A percentile compares a stretch with the other conserved stretches of the same genome.
These are phyloP conservation scores for Spinus olivaceus DNA, from an alignment of 2,797 vertebrate genomes.

Conservation along the genomic window DNA sequence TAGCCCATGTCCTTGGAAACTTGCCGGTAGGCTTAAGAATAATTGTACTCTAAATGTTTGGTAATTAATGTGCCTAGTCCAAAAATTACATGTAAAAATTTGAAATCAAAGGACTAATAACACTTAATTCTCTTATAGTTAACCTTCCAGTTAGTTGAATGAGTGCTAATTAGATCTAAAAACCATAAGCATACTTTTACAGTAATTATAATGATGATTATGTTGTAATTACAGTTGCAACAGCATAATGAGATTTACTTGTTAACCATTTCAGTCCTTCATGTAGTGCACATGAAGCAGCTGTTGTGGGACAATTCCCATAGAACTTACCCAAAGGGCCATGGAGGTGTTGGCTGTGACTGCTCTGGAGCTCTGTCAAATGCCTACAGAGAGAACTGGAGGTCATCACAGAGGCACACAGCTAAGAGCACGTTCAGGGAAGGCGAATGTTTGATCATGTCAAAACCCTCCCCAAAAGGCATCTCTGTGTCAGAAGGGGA, in stretches of 20 bases:
- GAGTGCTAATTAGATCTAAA: slow-evolving; percentile 55
- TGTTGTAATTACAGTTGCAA: slow-evolving; percentile 42
- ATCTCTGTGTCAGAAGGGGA: neutral
- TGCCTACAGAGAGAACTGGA: neutral
- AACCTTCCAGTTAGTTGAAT: slow-evolving; percentile 54
- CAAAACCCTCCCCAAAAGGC: neutral
- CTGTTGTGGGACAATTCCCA: neutral
- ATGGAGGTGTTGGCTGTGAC: neutral
- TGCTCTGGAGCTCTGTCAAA: neutral
- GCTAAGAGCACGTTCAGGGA: neutral
- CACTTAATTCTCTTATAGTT: slow-evolving; percentile 49
- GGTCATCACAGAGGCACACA: neutral
- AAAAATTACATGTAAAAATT: slow-evolving; percentile 31
- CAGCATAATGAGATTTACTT: neutral
- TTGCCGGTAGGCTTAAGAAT: slow-evolving; percentile 12
- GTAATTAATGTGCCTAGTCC: slow-evolving; percentile 32
- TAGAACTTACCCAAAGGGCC: neutral
- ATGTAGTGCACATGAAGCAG: neutral
- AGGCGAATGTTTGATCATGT: neutral
- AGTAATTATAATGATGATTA: slow-evolving; percentile 34
- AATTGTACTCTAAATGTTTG: slow-evolving; percentile 39
- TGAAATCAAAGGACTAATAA: slow-evolving; percentile 58
- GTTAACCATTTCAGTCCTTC: slow-evolving; percentile 23
- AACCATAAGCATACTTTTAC: slow-evolving; percentile 28
- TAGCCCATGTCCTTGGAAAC: slow-evolving; percentile 19